These are phyloP conservation scores for Peromyscus nudipes DNA, from an alignment of 2,797 vertebrate species.

Conservation along the genomic window DNA sequence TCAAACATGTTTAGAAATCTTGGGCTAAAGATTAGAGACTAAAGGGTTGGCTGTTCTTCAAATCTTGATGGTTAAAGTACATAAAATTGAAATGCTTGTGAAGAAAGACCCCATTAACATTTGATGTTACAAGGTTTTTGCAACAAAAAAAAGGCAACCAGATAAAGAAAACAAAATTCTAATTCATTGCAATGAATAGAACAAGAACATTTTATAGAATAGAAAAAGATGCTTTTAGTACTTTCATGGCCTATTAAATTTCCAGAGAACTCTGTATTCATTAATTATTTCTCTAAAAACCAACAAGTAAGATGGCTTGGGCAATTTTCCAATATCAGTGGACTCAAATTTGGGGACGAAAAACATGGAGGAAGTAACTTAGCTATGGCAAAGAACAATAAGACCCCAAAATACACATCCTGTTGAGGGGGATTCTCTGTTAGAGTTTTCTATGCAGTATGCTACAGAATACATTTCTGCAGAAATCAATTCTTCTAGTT, in stretches of 20 bases:
- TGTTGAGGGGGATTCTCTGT: background rate
- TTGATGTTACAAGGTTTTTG: background rate
- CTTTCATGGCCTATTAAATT: constrained; percentile 60
- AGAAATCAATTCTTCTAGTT: constrained; percentile 56
- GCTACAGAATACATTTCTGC: background rate
- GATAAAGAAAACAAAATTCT: constrained; percentile 26
- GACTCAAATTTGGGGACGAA: constrained; percentile 56
- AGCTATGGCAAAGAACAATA: background rate
- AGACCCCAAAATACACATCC: background rate
- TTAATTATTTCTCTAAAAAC: constrained; percentile 70
- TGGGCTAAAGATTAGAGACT: background rate
- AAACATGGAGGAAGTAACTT: constrained; percentile 26
- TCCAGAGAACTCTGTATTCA: constrained; percentile 62
- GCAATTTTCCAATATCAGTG: constrained; percentile 43
- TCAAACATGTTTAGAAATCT: constrained; percentile 27
- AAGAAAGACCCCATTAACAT: background rate
- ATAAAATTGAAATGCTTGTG: background rate
- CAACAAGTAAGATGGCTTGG: constrained; percentile 11
- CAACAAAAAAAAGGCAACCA: constrained; percentile 27
- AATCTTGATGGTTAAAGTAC: background rate
- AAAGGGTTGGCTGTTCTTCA: constrained; percentile 31
- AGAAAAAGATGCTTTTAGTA: constrained; percentile 30
- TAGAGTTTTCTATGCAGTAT: background rate
- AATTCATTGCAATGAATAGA: constrained; percentile 37
- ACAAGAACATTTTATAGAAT: constrained; percentile 26